A percentile compares a stretch with the other conserved stretches of the same genome.
Evolutionary conservation across 2,888 invertebrate genomes (phyloP).

Genomic region (Himalopsyche japonica): DNA sequence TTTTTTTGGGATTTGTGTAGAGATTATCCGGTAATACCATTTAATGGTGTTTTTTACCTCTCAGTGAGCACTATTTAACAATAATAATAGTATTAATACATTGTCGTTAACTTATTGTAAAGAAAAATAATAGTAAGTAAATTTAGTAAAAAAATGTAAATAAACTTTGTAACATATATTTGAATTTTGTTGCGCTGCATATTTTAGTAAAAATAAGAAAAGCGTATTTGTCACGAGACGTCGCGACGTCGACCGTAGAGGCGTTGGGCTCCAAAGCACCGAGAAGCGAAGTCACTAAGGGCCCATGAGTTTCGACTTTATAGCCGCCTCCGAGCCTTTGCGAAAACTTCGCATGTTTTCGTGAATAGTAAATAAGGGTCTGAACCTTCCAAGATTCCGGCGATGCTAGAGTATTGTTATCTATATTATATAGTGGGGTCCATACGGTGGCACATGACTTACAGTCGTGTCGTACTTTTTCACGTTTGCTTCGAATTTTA

Average conservation of each 20-base stretch:
- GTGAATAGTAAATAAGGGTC: constrained; percentile 37
- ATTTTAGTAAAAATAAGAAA: background rate
- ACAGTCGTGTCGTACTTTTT: constrained; percentile 20
- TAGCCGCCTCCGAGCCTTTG: background rate
- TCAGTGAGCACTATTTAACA: too few species aligned
- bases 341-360: constrained; percentile 26
- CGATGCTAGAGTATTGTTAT: background rate
- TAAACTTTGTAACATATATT: background rate
- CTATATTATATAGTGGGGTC: background rate
- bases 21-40: too few species aligned
- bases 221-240: background rate
- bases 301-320: constrained; percentile 5
- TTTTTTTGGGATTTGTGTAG: too few species aligned
- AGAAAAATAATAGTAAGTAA: too few species aligned
- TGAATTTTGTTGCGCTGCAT: background rate
- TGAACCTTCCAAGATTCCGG: background rate
- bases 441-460: constrained; percentile 3
- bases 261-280: background rate
- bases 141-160: background rate
- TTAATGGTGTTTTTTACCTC: too few species aligned
- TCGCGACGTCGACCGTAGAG: background rate
- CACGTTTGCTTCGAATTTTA: constrained; percentile 31
- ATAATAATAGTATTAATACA: too few species aligned
- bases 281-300: background rate
- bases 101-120: too few species aligned